Evolutionary conservation across 2,797 vertebrate species (phyloP), one percentile per base, ranked within the genome.

Genomic region (Taenioides sp.): DNA sequence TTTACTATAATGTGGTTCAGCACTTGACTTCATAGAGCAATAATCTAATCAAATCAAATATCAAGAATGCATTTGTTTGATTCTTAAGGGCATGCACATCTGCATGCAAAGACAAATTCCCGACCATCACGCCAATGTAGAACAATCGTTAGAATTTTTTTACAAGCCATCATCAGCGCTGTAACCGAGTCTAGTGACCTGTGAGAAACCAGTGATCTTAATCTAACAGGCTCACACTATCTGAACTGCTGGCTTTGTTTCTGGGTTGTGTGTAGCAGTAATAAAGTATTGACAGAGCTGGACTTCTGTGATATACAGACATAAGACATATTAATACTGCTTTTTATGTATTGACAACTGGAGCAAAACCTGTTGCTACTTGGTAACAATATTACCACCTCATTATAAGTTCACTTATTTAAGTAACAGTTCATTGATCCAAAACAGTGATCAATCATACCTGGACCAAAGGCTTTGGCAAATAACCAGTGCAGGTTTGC

Each of bases 401-500:
- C 22, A 52, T 52, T 52, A n/a, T 52, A n/a, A 6, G 4, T 16
- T 47, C 3, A 47, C 16, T 14, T 4, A 16, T 17, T 47, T 16
- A 37, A 37, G 16, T 16, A 4, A 47, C 6, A 54, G 50, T 7
- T 10, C 1, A 20, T n/a, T 54, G 50, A 54, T 54, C 6, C 6
- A 54, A 54, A 54, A 17, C 50, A 16, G 2, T 18, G 23, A 71
- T 52, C 37, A 57, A 7, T 66, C 31, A 27, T 60, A 97, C 97
- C 96, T 92, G 90, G 94, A 82, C 97, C 97, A 57, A 96, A 98
- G 74, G 97, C 96, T 95, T 96, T 98, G 83, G 96, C 95, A 83
- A 98, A 97, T 86, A 98, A 91, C 98, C 98, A 98, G 85, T 96
- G 95, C 83, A 99, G 95, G 93, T 97, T 97, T 87, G 96, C 96